These are phyloP conservation scores for Drosophila emarginata DNA, from an alignment of 2,888 invertebrate species.

Conservation along the genomic window DNA sequence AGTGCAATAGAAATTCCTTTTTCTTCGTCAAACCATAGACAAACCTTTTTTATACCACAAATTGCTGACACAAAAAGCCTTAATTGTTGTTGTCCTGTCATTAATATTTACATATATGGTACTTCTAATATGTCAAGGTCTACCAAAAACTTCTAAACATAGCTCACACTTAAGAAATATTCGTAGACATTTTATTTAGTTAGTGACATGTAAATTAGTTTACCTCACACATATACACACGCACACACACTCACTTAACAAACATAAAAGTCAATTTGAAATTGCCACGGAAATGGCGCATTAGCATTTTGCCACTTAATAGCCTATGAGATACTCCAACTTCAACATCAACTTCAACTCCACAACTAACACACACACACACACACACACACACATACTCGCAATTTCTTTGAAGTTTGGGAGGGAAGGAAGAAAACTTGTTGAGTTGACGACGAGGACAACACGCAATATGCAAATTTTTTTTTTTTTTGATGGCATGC, in stretches of 20 bases:
- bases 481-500: conserved; percentile 50
- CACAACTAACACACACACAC: conserved; percentile 33
- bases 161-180: conserved; percentile 29
- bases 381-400: conserved; percentile 14
- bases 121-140: conserved; percentile 8
- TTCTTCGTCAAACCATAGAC: neutral
- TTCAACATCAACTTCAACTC: neutral
- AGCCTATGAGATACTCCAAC: conserved; percentile 6
- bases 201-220: conserved; percentile 45
- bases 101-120: conserved; percentile 4
- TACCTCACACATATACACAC: conserved; percentile 9
- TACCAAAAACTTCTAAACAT: conserved; percentile 1
- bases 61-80: neutral
- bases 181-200: conserved; percentile 18
- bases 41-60: neutral
- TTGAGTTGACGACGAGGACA: conserved; percentile 37
- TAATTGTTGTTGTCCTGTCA: neutral
- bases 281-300: conserved; percentile 70
- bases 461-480: conserved; percentile 72
- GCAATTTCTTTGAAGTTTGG: neutral
- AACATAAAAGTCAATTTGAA: conserved; percentile 55
- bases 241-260: conserved; percentile 27
- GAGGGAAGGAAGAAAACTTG: conserved; percentile 23
- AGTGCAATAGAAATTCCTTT: neutral
- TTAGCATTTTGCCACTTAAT: conserved; percentile 69